phyloP scores from a whole-genome alignment of 2,888 invertebrate genomes.

The Pseudanteris insignis region DNA sequence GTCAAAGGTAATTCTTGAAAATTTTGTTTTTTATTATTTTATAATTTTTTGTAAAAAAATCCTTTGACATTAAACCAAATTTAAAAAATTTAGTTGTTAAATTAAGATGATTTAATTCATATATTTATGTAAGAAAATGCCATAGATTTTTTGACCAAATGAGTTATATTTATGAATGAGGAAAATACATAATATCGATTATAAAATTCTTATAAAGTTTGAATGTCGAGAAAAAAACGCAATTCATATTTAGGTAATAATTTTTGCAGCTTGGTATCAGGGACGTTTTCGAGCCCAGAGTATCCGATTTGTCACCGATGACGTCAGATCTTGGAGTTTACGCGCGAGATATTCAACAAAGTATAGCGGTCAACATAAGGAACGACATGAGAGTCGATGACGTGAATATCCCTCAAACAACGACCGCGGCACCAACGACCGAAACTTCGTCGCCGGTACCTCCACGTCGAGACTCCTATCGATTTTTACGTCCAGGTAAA shows the following conservation, averaged over 20 bases:
- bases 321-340: constrained; percentile 80
- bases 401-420: constrained; percentile 54
- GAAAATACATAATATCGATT: not conserved
- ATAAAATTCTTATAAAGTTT: too few species aligned
- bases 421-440: constrained; percentile 27
- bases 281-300: constrained; percentile 82
- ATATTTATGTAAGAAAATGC: too few species aligned
- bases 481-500: constrained; percentile 49
- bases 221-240: not conserved
- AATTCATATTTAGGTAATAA: not conserved
- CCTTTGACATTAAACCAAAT: too few species aligned
- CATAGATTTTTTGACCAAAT: too few species aligned
- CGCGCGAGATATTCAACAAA: constrained; percentile 85
- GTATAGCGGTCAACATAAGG: constrained; percentile 82
- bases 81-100: too few species aligned
- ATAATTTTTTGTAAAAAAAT: too few species aligned
- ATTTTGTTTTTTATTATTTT: too few species aligned
- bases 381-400: constrained; percentile 75
- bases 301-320: constrained; percentile 82
- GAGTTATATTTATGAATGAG: too few species aligned
- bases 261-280: constrained; percentile 76
- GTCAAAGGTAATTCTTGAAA: too few species aligned
- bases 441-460: constrained; percentile 23
- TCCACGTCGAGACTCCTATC: constrained; percentile 52
- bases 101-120: too few species aligned